Conservation (phyloP, 2,888 invertebrate genomes). For the Apeira syringaria region DNA sequence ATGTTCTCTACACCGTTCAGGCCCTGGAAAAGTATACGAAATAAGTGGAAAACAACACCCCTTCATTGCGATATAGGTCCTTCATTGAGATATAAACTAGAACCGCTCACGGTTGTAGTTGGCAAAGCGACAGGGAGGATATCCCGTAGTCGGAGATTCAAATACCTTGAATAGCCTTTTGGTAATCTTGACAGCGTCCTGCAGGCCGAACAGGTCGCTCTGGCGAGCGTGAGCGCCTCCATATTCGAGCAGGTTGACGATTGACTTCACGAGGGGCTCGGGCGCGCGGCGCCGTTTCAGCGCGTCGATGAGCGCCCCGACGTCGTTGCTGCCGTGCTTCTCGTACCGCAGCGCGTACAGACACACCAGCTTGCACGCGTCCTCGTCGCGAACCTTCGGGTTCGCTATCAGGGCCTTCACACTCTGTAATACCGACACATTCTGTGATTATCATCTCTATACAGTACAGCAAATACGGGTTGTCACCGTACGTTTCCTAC, state of each 20-base stretch:
- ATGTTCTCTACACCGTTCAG: slow-evolving; percentile 99
- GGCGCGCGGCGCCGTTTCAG: slow-evolving; percentile 51
- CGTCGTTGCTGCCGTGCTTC: slow-evolving; percentile 91
- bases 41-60: too few relatives aligned
- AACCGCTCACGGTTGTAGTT: too few relatives aligned
- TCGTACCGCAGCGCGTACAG: slow-evolving; percentile 97
- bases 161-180: slow-evolving; percentile 92
- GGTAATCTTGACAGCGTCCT: slow-evolving; percentile 95
- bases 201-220: slow-evolving; percentile 92
- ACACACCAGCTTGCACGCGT: slow-evolving; percentile 94
- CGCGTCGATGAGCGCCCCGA: slow-evolving; percentile 86
- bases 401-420: slow-evolving; percentile 91
- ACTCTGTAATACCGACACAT: too few relatives aligned
- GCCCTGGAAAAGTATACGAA: slow-evolving; percentile 85
- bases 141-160: too few relatives aligned
- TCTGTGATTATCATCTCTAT: too few relatives aligned
- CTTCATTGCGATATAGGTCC: too few relatives aligned
- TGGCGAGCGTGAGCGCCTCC: slow-evolving; percentile 92
- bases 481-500: too few relatives aligned
- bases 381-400: slow-evolving; percentile 88
- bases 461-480: too few relatives aligned
- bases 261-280: slow-evolving; percentile 83
- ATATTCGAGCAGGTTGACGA: slow-evolving; percentile 90
- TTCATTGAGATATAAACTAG: too few relatives aligned
- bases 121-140: too few relatives aligned